Conservation (phyloP, 1,140 invertebrate genomes). For the Anthonomus grandis region DNA sequence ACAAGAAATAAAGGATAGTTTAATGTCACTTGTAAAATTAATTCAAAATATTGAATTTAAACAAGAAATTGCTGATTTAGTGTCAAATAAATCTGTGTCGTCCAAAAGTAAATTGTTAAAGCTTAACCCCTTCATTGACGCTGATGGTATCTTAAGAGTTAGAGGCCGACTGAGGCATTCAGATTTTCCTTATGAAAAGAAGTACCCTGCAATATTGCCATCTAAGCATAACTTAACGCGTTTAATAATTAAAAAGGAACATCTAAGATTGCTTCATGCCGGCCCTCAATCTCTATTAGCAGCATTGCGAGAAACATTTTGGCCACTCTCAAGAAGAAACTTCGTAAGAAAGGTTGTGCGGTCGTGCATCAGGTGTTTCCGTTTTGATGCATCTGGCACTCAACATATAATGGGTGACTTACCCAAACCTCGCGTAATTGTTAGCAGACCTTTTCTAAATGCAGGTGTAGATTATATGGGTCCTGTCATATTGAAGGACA, state of each 20-base stretch:
- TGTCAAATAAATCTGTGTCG: neutral
- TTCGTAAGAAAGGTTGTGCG: conserved; percentile 5
- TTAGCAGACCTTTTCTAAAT: conserved; percentile 40
- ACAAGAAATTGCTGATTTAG: conserved; percentile 15
- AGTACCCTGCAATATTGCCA: conserved; percentile 39
- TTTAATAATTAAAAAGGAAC: conserved; percentile 28
- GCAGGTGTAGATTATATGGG: conserved; percentile 29
- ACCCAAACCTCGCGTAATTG: conserved; percentile 33
- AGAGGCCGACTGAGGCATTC: conserved; percentile 35
- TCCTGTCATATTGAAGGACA: conserved; percentile 14
- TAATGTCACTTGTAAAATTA: conserved; percentile 1
- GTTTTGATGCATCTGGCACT: neutral
- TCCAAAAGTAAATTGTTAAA: conserved; percentile 16
- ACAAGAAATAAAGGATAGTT: conserved; percentile 5
- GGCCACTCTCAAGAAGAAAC: conserved; percentile 26
- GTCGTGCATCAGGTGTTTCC: neutral
- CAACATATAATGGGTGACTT: conserved; percentile 42
- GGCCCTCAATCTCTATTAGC: conserved; percentile 24
- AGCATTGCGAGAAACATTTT: conserved; percentile 30
- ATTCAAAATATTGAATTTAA: conserved; percentile 12
- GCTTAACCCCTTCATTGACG: conserved; percentile 34
- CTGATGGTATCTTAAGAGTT: conserved; percentile 21
- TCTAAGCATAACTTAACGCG: conserved; percentile 21
- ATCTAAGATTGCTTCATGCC: conserved; percentile 33
- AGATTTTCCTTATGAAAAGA: conserved; percentile 22